Evolutionary conservation across 2,797 vertebrate genomes (phyloP).

Genomic region (Carcharodon carcharias): DNA sequence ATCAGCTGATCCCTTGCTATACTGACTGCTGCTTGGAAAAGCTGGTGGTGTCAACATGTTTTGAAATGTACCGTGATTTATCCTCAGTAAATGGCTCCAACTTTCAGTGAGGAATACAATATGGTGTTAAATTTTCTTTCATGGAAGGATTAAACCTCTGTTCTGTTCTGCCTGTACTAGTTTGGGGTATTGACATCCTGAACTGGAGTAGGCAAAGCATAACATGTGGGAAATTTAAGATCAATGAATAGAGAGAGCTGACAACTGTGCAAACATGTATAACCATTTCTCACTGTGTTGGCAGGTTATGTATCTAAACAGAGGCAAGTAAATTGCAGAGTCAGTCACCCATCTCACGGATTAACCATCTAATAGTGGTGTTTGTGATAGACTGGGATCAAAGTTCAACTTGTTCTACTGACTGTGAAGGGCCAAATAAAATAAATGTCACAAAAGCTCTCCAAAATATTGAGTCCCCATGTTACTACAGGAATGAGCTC

Average conservation of each 20-base stretch:
- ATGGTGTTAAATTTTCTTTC: neutral
- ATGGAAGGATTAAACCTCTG: neutral
- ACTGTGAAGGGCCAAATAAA: neutral
- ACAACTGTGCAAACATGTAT: neutral
- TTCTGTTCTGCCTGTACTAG: neutral
- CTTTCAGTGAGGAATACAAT: neutral
- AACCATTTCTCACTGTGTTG: neutral
- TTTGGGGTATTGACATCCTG: neutral
- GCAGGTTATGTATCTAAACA: neutral
- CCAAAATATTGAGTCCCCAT: neutral
- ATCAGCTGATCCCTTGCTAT: neutral
- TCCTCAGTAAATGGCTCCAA: neutral
- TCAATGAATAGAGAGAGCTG: neutral
- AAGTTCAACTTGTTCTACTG: neutral
- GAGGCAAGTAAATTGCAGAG: neutral
- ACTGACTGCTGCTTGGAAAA: neutral
- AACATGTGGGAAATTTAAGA: neutral
- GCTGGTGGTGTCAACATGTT: neutral
- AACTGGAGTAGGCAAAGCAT: neutral
- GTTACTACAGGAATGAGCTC: neutral
- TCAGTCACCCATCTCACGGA: neutral
- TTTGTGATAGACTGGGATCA: neutral
- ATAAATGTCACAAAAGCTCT: neutral
- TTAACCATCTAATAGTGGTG: neutral
- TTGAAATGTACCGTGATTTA: conserved; percentile 25